Conservation (phyloP, 2,797 vertebrate species). For the Micropoecilia bifurca region DNA sequence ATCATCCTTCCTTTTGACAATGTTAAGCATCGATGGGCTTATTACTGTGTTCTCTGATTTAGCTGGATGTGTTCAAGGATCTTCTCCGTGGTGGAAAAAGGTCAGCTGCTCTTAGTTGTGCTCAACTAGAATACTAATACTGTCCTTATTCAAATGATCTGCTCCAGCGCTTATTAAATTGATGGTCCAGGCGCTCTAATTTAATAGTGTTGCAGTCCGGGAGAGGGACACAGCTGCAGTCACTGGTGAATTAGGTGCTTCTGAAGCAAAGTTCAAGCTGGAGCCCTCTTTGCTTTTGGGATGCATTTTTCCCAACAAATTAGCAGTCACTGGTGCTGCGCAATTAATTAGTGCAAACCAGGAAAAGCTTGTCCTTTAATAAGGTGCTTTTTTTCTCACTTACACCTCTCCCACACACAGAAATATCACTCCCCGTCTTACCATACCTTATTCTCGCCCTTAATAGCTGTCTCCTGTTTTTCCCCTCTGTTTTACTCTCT, state of each 20-base stretch:
- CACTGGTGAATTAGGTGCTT: constrained; percentile 89
- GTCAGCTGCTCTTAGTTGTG: constrained; percentile 98
- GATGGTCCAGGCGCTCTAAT: constrained; percentile 96
- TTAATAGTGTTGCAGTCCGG: constrained; percentile 92
- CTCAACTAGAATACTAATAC: constrained; percentile 97
- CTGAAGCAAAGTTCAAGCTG: constrained; percentile 92
- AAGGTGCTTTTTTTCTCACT: constrained; percentile 83
- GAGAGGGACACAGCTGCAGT: constrained; percentile 88
- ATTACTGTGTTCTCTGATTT: constrained; percentile 93
- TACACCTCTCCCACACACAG: constrained; percentile 75
- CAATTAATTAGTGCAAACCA: constrained; percentile 95
- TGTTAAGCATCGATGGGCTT: constrained; percentile 90
- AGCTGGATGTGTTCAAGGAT: constrained; percentile 96
- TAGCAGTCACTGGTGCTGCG: constrained; percentile 89
- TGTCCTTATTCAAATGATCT: constrained; percentile 99
- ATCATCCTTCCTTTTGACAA: constrained; percentile 87
- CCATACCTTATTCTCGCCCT: constrained; percentile 53
- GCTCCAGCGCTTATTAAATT: constrained; percentile 98
- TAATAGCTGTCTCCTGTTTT: constrained; percentile 41
- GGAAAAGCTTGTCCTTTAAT: constrained; percentile 98
- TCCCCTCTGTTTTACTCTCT: constrained; percentile 11
- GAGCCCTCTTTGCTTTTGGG: constrained; percentile 85
- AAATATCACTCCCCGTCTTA: constrained; percentile 61
- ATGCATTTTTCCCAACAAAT: constrained; percentile 87
- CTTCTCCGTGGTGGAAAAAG: constrained; percentile 93